Percentiles rank a stretch among this genome's conserved stretches.
Evolutionary conservation across 1,140 invertebrate genomes (phyloP).

Genomic region (Drosophila melanica): DNA sequence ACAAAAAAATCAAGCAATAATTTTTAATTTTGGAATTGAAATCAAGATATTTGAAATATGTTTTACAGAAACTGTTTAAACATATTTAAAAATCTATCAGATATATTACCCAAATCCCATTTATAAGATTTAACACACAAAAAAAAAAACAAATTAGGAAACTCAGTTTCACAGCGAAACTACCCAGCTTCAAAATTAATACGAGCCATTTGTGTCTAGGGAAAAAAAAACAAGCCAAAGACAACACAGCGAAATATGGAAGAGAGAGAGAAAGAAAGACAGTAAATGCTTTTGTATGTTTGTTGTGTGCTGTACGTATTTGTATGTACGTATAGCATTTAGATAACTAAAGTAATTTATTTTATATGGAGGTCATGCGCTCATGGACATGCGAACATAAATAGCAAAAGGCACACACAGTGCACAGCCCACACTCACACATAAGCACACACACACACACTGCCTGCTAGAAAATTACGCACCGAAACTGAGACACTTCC

Average conservation of each 20-base stretch:
- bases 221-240: conserved; percentile 22
- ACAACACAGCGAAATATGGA: conserved; percentile 10
- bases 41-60: too few species aligned
- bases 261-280: conserved; percentile 18
- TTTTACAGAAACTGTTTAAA: too few species aligned
- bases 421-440: conserved; percentile 19
- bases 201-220: conserved; percentile 5
- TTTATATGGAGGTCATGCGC: conserved; percentile 81
- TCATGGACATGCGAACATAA: conserved; percentile 78
- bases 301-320: conserved; percentile 2
- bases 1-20: too few species aligned
- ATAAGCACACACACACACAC: not conserved
- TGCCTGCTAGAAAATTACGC: conserved; percentile 64
- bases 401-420: conserved; percentile 58
- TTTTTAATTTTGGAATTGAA: too few species aligned
- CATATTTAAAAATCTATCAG: too few species aligned
- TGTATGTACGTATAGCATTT: conserved; percentile 53
- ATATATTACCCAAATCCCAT: too few species aligned
- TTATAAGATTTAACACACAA: too few species aligned
- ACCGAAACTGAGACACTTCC: conserved; percentile 75
- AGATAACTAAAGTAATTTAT: conserved; percentile 83
- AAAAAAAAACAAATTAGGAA: not conserved
- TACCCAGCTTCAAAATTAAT: conserved; percentile 2
- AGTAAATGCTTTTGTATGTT: conserved; percentile 3
- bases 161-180: not conserved